phyloP scores from a whole-genome alignment of 2,888 invertebrate species.

The Diploptera punctata region DNA sequence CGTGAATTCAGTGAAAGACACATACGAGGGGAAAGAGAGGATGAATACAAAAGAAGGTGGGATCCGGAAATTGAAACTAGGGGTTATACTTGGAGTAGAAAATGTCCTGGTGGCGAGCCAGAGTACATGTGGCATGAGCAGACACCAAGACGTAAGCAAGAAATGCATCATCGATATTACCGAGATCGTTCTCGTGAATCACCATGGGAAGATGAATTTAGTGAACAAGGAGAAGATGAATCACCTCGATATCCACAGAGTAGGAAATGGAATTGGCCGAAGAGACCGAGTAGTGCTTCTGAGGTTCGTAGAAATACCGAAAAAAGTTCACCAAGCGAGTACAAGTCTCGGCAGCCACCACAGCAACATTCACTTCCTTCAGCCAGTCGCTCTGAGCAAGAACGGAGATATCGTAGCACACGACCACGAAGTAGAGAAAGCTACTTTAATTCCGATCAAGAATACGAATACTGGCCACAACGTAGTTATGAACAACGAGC shows the following conservation, averaged over 20 bases:
- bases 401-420: conserved; percentile 53
- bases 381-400: conserved; percentile 20
- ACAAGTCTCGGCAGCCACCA: conserved; percentile 32
- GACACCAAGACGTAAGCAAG: conserved; percentile 53
- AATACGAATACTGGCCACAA: conserved; percentile 38
- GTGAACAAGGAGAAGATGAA: conserved; percentile 52
- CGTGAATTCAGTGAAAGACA: conserved; percentile 35
- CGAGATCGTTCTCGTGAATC: conserved; percentile 56
- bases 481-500: conserved; percentile 51
- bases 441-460: conserved; percentile 48
- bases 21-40: conserved; percentile 36
- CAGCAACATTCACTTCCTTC: conserved; percentile 35
- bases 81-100: conserved; percentile 35
- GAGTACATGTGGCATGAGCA: conserved; percentile 52
- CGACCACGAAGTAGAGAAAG: conserved; percentile 58
- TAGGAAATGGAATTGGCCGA: conserved; percentile 55
- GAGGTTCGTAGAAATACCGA: conserved; percentile 53
- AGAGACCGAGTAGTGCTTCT: conserved; percentile 64
- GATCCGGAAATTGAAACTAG: conserved; percentile 35
- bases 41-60: conserved; percentile 52
- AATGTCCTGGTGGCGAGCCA: conserved; percentile 22
- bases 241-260: conserved; percentile 53
- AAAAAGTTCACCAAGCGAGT: conserved; percentile 39
- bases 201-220: conserved; percentile 67
- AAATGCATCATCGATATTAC: conserved; percentile 53